Conservation (phyloP, 2,888 invertebrate species). For the Agrotis segetum region DNA sequence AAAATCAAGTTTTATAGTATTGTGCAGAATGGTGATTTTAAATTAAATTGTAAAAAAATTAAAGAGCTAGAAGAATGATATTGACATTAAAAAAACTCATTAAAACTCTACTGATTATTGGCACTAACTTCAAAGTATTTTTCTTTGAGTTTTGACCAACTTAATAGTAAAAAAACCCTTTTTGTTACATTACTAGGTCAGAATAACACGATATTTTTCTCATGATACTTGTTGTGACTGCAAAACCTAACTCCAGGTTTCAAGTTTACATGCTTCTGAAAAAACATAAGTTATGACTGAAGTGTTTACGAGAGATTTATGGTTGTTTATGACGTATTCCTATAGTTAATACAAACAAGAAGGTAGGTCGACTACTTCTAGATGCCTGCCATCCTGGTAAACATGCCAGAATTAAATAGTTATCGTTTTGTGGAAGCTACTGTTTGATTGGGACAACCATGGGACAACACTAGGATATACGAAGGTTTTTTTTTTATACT, state of each 20-base stretch:
- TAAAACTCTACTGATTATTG: too few species aligned
- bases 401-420: conserved; percentile 73
- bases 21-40: too few species aligned
- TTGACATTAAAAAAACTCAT: too few species aligned
- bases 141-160: background rate
- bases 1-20: too few species aligned
- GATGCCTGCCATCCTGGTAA: conserved; percentile 43
- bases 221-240: conserved; percentile 5
- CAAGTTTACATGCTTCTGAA: too few species aligned
- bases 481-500: too few species aligned
- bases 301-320: conserved; percentile 25
- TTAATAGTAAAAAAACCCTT: background rate
- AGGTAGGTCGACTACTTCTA: conserved; percentile 27
- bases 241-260: background rate
- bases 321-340: conserved; percentile 3
- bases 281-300: conserved; percentile 32
- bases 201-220: conserved; percentile 2
- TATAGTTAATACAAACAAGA: conserved; percentile 34
- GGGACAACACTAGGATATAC: conserved; percentile 23
- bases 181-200: background rate
- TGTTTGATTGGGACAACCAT: conserved; percentile 14
- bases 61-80: too few species aligned
- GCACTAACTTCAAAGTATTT: background rate
- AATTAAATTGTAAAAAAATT: too few species aligned
- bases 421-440: conserved; percentile 67